phyloP scores from a whole-genome alignment of 1,140 invertebrate genomes.

The Pomacea maculata region DNA sequence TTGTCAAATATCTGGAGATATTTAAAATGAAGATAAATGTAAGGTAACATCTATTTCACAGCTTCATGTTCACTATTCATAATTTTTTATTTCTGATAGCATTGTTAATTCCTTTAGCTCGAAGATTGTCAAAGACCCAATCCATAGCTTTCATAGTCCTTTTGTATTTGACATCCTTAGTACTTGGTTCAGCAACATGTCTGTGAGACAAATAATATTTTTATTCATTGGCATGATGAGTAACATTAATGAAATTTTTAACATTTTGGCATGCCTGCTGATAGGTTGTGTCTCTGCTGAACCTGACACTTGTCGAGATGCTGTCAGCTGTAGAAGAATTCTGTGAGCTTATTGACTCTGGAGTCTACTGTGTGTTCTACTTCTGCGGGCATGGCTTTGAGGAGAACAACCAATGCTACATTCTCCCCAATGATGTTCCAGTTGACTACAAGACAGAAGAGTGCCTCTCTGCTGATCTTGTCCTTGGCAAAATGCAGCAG shows the following conservation, averaged over 20 bases:
- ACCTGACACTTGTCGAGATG: conserved; percentile 66
- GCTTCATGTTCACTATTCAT: background rate
- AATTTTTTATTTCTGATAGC: background rate
- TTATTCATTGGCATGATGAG: background rate
- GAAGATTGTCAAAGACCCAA: too few relatives aligned
- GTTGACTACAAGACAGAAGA: conserved; percentile 59
- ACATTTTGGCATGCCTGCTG: background rate
- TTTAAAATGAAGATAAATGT: background rate
- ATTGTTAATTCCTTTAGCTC: background rate
- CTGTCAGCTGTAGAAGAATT: conserved; percentile 63
- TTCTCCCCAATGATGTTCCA: conserved; percentile 66
- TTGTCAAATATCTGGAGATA: background rate
- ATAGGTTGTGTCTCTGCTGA: conserved; percentile 65
- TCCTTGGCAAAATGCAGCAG: conserved; percentile 56
- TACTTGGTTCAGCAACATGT: background rate
- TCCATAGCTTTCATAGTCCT: too few relatives aligned
- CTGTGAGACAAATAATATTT: background rate
- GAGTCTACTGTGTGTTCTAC: conserved; percentile 68
- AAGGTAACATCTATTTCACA: background rate
- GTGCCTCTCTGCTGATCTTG: conserved; percentile 56
- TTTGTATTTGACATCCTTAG: background rate
- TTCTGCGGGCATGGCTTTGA: conserved; percentile 69
- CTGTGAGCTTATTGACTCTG: conserved; percentile 61
- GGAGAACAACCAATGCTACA: conserved; percentile 64
- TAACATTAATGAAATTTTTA: background rate